Evolutionary conservation across 2,113 vertebrate genomes (phyloP), one percentile per base, ranked within the genome.

Genomic region (Rhipidura dahli): DNA sequence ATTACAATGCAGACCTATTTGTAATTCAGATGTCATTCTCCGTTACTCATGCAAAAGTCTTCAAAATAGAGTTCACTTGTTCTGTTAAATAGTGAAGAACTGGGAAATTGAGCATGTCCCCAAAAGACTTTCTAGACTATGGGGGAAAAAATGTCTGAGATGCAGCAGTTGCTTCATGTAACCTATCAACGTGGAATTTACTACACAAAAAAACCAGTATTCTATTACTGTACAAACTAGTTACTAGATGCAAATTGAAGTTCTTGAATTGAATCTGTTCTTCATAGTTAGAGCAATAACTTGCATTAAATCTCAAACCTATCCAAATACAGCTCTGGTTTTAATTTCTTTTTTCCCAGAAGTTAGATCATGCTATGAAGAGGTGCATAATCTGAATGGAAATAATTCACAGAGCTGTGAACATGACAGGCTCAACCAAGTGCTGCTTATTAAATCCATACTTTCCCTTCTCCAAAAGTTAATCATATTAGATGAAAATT

Each of bases 11-110:
- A 60, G 56, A 61, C n/a, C 39, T 56, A 56, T 63, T 92, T 96
- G 72, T 92, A 95, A 96, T 92, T 93, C 69, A 89, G 77, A 83
- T 94, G 95, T 94, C 84, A 49, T 30, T 70, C 54, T 51, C 35
- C 83, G 51, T 95, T 85, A 94, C 49, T 61, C 87, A 59, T 84
- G 56, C 28, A 54, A 75, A 47, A 22, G 3, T 84, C 73, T 91
- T 93, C 80, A 56, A 85, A 92, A 94, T 47, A 84, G 81, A 92
- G 70, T 75, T n/a, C 42, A 51, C 60, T 93, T 79, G 42, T 45
- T 85, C 80, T 93, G 54, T 70, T 85, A 88, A 95, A 83, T 88
- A n/a, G 64, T 73, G 70, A 88, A 75, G 79, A 70, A 39, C 54
- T 73, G 71, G 49, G 69, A 91, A 56, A 91, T 83, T 31, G 10